Conservation (phyloP, 2,888 invertebrate genomes). For the Philopedon plagiatum region DNA sequence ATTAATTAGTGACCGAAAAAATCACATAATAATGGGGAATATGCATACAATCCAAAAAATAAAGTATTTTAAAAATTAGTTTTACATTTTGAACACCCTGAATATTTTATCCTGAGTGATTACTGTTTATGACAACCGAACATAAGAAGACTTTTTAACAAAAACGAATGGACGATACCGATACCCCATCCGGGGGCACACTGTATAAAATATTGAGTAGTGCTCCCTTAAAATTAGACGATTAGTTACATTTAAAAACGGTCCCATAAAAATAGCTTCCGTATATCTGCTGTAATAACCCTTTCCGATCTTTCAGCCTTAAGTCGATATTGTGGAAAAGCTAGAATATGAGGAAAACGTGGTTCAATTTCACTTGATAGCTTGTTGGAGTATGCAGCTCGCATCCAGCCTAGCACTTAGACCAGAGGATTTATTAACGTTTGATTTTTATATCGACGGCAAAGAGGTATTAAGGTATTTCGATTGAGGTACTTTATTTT, state of each 20-base stretch:
- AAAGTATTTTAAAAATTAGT: no score
- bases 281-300: constrained; percentile 27
- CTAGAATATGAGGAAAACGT: constrained; percentile 47
- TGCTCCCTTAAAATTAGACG: neutral
- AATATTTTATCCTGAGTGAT: no score
- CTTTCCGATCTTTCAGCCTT: constrained; percentile 30
- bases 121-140: no score
- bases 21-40: no score
- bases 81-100: no score
- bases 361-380: constrained; percentile 46
- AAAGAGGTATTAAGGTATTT: constrained; percentile 24
- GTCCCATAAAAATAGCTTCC: constrained; percentile 26
- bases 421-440: constrained; percentile 37
- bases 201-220: no score
- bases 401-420: constrained; percentile 35
- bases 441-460: constrained; percentile 43
- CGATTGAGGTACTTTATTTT: constrained; percentile 30
- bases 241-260: constrained; percentile 1
- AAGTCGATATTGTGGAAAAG: constrained; percentile 37
- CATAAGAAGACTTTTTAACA: no score
- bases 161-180: no score
- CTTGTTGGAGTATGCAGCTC: constrained; percentile 40
- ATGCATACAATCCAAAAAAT: no score
- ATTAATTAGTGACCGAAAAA: no score
- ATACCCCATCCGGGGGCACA: no score